A percentile compares a stretch with the other conserved stretches of the same genome.
phyloP scores from a whole-genome alignment of 2,888 invertebrate species.

The Ichneumon xanthorius region DNA sequence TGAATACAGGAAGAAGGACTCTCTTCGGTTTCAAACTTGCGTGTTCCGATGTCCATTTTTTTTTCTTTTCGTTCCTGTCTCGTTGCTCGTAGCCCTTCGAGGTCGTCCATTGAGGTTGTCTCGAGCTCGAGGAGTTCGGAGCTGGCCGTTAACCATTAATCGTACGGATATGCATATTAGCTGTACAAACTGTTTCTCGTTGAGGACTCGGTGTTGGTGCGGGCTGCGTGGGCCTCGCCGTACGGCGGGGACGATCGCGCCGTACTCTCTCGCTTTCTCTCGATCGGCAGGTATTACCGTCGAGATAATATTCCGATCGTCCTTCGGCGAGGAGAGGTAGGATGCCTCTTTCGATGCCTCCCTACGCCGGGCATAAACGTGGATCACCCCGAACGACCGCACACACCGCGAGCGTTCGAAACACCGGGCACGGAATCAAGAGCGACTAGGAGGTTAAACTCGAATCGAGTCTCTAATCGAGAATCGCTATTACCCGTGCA shows the following conservation, averaged over 20 bases:
- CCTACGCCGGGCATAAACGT: constrained; percentile 53
- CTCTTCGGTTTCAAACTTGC: neutral
- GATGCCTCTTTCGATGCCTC: constrained; percentile 26
- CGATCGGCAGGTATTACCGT: constrained; percentile 61
- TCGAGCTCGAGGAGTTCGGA: neutral
- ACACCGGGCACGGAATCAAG: constrained; percentile 45
- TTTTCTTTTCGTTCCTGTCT: neutral
- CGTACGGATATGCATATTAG: constrained; percentile 81
- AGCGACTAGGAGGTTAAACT: constrained; percentile 5
- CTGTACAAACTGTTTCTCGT: constrained; percentile 31
- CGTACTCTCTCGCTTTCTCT: neutral
- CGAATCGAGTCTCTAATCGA: constrained; percentile 58
- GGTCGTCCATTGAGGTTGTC: constrained; percentile 19
- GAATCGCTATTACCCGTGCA: constrained; percentile 48
- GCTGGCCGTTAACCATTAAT: constrained; percentile 79
- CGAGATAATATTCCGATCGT: constrained; percentile 78
- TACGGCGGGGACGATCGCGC: constrained; percentile 36
- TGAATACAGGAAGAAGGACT: constrained; percentile 30
- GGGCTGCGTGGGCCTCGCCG: constrained; percentile 78
- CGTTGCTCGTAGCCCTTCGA: constrained; percentile 60
- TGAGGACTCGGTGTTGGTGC: constrained; percentile 60
- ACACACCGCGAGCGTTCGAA: constrained; percentile 22
- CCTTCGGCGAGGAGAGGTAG: constrained; percentile 23
- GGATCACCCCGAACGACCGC: constrained; percentile 61
- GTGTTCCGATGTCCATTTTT: constrained; percentile 9